Percentiles rank a stretch among this genome's conserved stretches.
phyloP scores from a whole-genome alignment of 2,113 vertebrate genomes.

The Peromyscus californicus region DNA sequence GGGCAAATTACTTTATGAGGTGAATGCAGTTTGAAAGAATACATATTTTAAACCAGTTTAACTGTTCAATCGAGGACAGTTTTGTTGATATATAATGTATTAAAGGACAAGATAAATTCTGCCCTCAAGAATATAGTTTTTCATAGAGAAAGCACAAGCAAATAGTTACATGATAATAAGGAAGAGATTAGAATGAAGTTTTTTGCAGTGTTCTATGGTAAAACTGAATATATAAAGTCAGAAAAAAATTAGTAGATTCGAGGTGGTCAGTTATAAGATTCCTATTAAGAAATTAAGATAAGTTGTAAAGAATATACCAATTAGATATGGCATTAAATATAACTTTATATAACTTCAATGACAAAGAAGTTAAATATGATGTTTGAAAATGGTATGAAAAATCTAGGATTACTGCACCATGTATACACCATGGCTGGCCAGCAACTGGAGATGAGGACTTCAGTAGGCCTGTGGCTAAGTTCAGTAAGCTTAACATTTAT shows the following conservation, averaged over 20 bases:
- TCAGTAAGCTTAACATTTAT: background rate
- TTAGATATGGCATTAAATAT: background rate
- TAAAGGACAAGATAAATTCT: background rate
- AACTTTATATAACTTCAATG: background rate
- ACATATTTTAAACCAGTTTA: background rate
- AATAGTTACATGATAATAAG: background rate
- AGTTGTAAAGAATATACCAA: background rate
- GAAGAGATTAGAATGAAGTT: background rate
- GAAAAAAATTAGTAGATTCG: background rate
- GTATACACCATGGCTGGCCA: background rate
- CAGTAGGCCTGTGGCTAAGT: background rate
- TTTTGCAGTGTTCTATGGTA: background rate
- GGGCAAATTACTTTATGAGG: background rate
- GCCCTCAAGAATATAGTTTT: background rate
- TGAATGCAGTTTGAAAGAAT: conserved; percentile 34
- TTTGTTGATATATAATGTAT: background rate
- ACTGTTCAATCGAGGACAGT: background rate
- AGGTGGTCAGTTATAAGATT: background rate
- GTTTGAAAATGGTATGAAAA: background rate
- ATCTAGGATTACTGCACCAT: accelerated
- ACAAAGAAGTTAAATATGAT: background rate
- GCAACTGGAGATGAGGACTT: background rate
- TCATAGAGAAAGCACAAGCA: background rate
- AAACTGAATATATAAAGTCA: background rate
- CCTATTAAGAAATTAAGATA: background rate